Conservation (phyloP, 2,888 invertebrate species). For the Conus canariensis region DNA sequence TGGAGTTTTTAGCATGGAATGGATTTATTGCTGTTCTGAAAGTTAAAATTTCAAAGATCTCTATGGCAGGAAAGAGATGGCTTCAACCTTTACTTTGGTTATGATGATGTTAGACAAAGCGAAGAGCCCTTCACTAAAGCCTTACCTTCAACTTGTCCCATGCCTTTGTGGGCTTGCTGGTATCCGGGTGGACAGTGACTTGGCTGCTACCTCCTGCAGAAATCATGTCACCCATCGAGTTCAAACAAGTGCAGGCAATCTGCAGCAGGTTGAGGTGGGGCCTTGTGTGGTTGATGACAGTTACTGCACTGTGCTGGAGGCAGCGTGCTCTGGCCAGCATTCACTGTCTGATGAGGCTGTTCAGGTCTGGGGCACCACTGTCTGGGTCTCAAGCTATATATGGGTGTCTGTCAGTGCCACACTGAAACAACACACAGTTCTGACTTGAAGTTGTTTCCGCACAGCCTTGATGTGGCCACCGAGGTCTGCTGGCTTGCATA, state of each 20-base stretch:
- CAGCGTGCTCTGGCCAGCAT: background rate
- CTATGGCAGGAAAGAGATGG: background rate
- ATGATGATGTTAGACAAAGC: background rate
- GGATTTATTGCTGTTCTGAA: background rate
- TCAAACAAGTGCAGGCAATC: too few relatives aligned
- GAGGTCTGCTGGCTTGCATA: too few relatives aligned
- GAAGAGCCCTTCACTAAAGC: too few relatives aligned
- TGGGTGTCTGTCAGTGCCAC: too few relatives aligned
- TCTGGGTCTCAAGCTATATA: too few relatives aligned
- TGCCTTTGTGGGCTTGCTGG: background rate
- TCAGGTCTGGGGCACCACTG: background rate
- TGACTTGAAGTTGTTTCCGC: too few relatives aligned
- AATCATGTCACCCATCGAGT: too few relatives aligned
- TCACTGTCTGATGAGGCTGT: background rate
- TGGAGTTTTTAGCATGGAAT: background rate
- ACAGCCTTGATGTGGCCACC: too few relatives aligned
- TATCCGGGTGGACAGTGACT: background rate
- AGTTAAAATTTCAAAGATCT: background rate
- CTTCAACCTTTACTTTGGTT: background rate
- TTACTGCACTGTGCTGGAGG: background rate
- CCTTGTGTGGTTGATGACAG: background rate
- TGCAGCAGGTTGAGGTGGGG: background rate
- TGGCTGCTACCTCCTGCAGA: background rate
- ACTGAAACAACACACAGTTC: too few relatives aligned
- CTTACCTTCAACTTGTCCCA: conserved; percentile 37